Conservation (phyloP, 1,140 invertebrate genomes). For the Tetraneura akinire region DNA sequence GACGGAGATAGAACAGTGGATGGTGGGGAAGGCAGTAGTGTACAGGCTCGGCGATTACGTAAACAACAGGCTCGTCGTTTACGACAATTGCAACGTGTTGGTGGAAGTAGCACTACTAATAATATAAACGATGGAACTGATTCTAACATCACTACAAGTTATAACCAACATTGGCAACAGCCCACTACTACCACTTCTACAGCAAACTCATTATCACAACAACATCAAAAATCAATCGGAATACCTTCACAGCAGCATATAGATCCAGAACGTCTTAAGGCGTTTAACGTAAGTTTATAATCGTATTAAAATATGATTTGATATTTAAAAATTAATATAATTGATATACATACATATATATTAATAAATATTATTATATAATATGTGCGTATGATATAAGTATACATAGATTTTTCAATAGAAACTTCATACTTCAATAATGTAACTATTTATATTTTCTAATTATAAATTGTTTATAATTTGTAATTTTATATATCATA, state of each 20-base stretch:
- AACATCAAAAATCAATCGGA: not conserved
- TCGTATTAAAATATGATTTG: not conserved
- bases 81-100: not conserved
- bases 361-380: no score
- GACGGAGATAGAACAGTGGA: not conserved
- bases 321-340: not conserved
- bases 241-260: slow-evolving; percentile 65
- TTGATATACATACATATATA: no score
- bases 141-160: not conserved
- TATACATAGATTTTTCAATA: no score
- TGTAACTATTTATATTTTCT: no score
- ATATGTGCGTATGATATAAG: no score
- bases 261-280: slow-evolving; percentile 93
- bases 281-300: slow-evolving; percentile 84
- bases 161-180: slow-evolving; percentile 11
- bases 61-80: slow-evolving; percentile 10
- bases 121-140: not conserved
- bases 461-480: no score
- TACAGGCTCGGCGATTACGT: not conserved
- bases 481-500: no score
- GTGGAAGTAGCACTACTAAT: not conserved
- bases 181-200: not conserved
- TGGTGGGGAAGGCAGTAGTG: not conserved
- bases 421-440: no score
- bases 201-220: not conserved